Evolutionary conservation across 1,140 invertebrate species (phyloP), one percentile per base, ranked within the genome.

Genomic region (Neodiprion pinetum): DNA sequence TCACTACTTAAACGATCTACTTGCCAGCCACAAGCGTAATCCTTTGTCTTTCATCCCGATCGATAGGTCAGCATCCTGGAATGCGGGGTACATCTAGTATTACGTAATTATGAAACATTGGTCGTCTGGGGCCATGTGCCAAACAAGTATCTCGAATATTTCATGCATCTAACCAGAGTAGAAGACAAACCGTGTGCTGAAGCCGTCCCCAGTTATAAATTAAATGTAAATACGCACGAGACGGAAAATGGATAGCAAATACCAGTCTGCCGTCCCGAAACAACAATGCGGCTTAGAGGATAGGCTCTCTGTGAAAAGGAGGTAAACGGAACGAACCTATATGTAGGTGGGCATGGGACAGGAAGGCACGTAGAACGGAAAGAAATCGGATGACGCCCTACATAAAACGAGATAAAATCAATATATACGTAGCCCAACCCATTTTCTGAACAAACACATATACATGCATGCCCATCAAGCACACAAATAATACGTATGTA

Each of bases 191-290:
- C 61, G 48, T 71, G 72, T 71, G 75, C 49, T 48, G 75, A 65
- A 67, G 72, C 74, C 61, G 73, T 69, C 66, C 66, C 61, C 65
- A 61, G 77, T 70, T 76, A 76, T 78, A 78, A 79, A 79, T 78
- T 79, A 74, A 79, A 79, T 76, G 77, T 79, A 79, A 79, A 79
- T 79, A 79, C 77, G 40, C 70, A 53, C 28, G 17, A 71, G 73
- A 76, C 48, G 76, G 76, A 75, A 75, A 79, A 79, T 69, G 67
- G 76, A 79, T 74, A 78, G 77, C 78, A 79, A 79, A 79, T 78
- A 79, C 72, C 77, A 71, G 73, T 76, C 72, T 74, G 72, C 71
- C 74, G 74, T 74, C 72, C 70, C 72, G 74, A 77, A 79, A 79
- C 78, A 80, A 80, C 76, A 80, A 79, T 76, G 77, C 77, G 74